These are phyloP conservation scores for Rhinogobius similis DNA, from an alignment of 2,113 vertebrate species.

Conservation along the genomic window DNA sequence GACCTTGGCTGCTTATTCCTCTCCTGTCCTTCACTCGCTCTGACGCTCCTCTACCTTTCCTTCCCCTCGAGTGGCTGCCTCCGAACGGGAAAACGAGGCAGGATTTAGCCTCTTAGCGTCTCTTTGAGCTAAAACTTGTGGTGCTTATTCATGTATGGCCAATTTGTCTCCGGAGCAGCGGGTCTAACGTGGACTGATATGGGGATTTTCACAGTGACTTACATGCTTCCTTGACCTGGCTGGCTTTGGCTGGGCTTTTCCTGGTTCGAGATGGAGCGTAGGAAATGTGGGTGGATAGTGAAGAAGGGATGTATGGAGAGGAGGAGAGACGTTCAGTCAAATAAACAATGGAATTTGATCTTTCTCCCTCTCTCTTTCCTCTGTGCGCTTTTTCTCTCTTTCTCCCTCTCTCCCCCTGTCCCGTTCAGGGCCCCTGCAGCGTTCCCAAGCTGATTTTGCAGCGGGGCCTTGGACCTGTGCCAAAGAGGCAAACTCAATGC, in stretches of 20 bases:
- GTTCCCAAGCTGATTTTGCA: slow-evolving; percentile 74
- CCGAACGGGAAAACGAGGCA: slow-evolving; percentile 1
- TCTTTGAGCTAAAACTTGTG: slow-evolving; percentile 8
- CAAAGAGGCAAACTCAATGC: slow-evolving; percentile 51
- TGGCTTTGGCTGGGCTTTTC: slow-evolving; percentile 23
- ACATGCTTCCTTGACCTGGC: slow-evolving; percentile 32
- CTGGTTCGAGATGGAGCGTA: slow-evolving; percentile 30
- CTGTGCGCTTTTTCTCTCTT: slow-evolving; percentile 17
- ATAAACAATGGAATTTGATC: slow-evolving; percentile 74
- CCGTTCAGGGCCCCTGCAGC: slow-evolving; percentile 60
- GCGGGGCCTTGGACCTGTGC: slow-evolving; percentile 55
- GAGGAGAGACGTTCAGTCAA: slow-evolving; percentile 51
- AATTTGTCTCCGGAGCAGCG: slow-evolving; percentile 34
- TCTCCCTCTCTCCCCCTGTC: slow-evolving; percentile 57
- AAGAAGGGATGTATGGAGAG: slow-evolving; percentile 52
- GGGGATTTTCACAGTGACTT: slow-evolving; percentile 40
- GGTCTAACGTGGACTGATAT: slow-evolving; percentile 22
- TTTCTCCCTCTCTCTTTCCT: slow-evolving; percentile 17
- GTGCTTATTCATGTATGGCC: slow-evolving; percentile 19
- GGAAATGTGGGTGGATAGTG: slow-evolving; percentile 43
- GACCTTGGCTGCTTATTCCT: slow-evolving; percentile 28
- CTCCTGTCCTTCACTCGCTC: slow-evolving; percentile 19
- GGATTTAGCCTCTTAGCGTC: slow-evolving; percentile 19
- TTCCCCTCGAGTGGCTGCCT: slow-evolving; percentile 21
- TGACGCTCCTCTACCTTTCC: slow-evolving; percentile 31